A percentile compares a stretch with the other conserved stretches of the same genome.
These are phyloP conservation scores for Blastomussa wellsi DNA, from an alignment of 92 coral and sea anemone genomes.

Conservation along the genomic window DNA sequence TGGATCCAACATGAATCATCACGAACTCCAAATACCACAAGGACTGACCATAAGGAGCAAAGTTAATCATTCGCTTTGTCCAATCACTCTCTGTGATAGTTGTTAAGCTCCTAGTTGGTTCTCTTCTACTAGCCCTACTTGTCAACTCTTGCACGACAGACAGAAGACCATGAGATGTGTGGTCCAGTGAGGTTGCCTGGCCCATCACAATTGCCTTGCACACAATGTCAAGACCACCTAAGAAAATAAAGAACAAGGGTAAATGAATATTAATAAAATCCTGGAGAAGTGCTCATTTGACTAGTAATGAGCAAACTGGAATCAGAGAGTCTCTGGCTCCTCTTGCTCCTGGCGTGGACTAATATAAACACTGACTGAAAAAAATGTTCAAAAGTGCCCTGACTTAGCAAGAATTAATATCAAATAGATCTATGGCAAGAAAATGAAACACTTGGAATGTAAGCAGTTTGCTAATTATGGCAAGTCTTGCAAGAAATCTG, in stretches of 20 bases:
- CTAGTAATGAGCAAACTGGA: too few species aligned
- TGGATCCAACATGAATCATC: not conserved
- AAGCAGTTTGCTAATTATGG: too few species aligned
- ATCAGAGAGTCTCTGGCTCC: too few species aligned
- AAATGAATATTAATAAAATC: not conserved
- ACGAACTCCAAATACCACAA: not conserved
- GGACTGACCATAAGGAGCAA: conserved; percentile 90
- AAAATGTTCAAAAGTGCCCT: too few species aligned
- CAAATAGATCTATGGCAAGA: too few species aligned
- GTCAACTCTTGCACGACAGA: conserved; percentile 69
- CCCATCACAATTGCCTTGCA: conserved; percentile 73
- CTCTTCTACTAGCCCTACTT: conserved; percentile 61
- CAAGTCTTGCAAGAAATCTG: too few species aligned
- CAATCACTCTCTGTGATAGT: conserved; percentile 76
- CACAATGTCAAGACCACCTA: conserved; percentile 86
- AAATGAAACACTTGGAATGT: too few species aligned
- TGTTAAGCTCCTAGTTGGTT: conserved; percentile 55
- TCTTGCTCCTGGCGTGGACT: too few species aligned
- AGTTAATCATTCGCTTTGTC: conserved; percentile 78
- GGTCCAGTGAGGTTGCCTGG: conserved; percentile 63
- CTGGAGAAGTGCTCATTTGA: too few species aligned
- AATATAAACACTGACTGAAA: too few species aligned
- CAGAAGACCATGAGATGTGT: conserved; percentile 54
- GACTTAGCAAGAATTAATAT: too few species aligned
- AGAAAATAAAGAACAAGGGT: not conserved